These are phyloP conservation scores for Halichondria panicea DNA, from an alignment of 37 sponge, comb jelly and placozoan species.

Conservation along the genomic window DNA sequence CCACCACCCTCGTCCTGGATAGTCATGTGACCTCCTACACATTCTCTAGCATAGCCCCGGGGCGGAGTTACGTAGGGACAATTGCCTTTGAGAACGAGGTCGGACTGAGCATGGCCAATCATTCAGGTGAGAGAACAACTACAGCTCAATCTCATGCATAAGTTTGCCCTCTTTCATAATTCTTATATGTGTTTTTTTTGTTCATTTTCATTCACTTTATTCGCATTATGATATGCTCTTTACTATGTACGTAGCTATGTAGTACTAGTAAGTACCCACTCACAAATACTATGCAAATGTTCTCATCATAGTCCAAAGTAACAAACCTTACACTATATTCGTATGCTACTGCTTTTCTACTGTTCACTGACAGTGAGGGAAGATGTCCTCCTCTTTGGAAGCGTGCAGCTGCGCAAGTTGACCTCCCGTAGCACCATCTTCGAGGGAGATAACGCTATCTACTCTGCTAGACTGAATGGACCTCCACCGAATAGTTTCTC, in stretches of 20 bases:
- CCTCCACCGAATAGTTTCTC: constrained; percentile 50
- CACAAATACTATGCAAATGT: not conserved
- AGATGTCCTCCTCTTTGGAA: constrained; percentile 38
- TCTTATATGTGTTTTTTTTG: no score
- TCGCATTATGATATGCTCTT: no score
- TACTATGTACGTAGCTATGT: no score
- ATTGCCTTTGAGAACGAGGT: constrained; percentile 39
- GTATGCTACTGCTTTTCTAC: no score
- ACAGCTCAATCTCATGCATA: no score
- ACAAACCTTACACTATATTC: no score
- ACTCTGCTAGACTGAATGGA: constrained; percentile 43
- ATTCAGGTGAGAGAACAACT: constrained; percentile 20
- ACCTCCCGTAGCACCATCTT: constrained; percentile 27
- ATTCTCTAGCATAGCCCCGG: constrained; percentile 24
- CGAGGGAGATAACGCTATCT: constrained; percentile 57
- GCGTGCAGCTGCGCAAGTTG: constrained; percentile 52
- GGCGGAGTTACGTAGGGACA: constrained; percentile 14
- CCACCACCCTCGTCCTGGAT: not conserved
- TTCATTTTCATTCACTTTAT: no score
- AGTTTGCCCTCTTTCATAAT: no score
- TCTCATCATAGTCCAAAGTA: no score
- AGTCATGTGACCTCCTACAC: not conserved
- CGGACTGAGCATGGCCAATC: constrained; percentile 24
- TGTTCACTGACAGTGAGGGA: constrained; percentile 8
- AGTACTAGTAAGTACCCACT: not conserved